A percentile compares a stretch with the other conserved stretches of the same genome.
These are phyloP conservation scores for Oreochromis aureus DNA, from an alignment of 2,113 vertebrate species.

Conservation along the genomic window DNA sequence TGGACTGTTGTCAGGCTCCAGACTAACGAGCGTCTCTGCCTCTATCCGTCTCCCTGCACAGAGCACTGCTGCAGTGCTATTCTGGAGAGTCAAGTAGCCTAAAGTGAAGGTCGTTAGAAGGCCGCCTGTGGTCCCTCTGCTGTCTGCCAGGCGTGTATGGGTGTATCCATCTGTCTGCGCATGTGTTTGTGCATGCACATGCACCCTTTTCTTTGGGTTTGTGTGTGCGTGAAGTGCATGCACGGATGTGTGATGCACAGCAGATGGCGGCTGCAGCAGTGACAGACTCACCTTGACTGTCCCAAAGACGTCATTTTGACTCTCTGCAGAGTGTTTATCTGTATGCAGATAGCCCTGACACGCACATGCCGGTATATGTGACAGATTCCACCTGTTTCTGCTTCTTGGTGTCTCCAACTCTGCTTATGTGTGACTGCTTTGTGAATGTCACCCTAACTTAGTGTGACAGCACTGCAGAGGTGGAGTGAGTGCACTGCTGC, in stretches of 20 bases:
- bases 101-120: slow-evolving; percentile 44
- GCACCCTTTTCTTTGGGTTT: neutral
- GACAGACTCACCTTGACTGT: slow-evolving; percentile 52
- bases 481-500: neutral
- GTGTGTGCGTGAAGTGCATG: neutral
- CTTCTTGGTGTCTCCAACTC: neutral
- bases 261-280: slow-evolving; percentile 38
- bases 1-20: neutral
- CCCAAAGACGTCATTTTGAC: neutral
- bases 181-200: neutral
- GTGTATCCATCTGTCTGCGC: neutral
- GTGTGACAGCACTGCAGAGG: slow-evolving; percentile 48
- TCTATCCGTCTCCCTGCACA: slow-evolving; percentile 1
- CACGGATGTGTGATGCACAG: neutral
- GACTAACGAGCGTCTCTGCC: neutral
- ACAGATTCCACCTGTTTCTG: neutral
- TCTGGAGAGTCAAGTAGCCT: slow-evolving; percentile 10
- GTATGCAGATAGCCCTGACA: neutral
- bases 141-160: neutral
- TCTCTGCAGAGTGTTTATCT: neutral
- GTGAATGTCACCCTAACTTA: slow-evolving; percentile 22
- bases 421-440: neutral
- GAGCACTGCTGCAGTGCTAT: slow-evolving; percentile 39
- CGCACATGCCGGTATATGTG: neutral
- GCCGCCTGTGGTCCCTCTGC: slow-evolving; percentile 17